Base-by-base conservation (phyloP, 2,888 invertebrate genomes). In the Chorisops tibialis region DNA sequence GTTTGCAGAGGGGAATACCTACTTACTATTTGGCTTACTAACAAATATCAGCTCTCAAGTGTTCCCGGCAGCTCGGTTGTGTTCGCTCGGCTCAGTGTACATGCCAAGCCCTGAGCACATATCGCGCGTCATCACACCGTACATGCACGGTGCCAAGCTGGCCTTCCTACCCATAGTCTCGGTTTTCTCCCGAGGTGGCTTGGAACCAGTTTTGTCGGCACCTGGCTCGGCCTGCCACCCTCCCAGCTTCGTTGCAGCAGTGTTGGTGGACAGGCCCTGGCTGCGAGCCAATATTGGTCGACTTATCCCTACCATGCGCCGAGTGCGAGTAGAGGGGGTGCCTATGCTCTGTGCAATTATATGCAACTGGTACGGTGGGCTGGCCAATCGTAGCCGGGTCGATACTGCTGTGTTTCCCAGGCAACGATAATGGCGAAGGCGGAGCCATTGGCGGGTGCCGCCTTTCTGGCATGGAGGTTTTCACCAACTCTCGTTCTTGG, bases 1-100 rank as follows among this genome's bases (percentile, higher is more conserved):
- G 79, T 79, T 79, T 79, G 77, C 79, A 79, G 78, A 79, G 78
- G 78, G 79, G 79, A 77, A 78, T 75, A 74, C 74, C 74, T 76
- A 74, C 76, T 76, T 77, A 77, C 78, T 79, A 78, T 79, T 79
- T 79, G 77, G 78, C 78, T 78, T 76, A 75, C 76, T 77, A 78
- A 76, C 78, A 77, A 77, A 77, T 74, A 77, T 76, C 75, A 75
- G 73, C 75, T 74, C 75, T 77, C 75, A 76, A 76, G 77, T 76
- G 75, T 71, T 72, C 68, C 65, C 61, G 47, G 56, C 56, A 59
- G 41, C 48, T 61, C 45, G 39, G 38, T 21, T 14, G 14, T 16
- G 11, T 41, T 16, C 37, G 4, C 6, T 4, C 6, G 6, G 6
- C 41, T 6, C 14, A 14, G 4, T 9, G 19, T 38, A 41, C 54